phyloP scores from a whole-genome alignment of 1,140 invertebrate genomes.

The Phthorimaea operculella region DNA sequence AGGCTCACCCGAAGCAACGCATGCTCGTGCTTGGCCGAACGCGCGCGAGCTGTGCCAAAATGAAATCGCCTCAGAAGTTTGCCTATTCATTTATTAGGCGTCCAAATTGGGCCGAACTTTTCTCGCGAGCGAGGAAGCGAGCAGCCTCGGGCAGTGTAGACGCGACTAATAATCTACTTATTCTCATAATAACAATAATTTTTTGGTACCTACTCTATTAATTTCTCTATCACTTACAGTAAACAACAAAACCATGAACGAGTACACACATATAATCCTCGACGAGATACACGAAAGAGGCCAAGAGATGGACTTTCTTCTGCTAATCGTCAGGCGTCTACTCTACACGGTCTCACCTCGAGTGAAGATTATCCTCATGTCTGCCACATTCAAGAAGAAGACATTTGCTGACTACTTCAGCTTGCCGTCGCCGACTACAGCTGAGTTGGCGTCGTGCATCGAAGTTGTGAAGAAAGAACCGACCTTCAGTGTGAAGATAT shows the following conservation, averaged over 20 bases:
- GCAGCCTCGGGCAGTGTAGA: too few species aligned
- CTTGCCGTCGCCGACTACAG: conserved; percentile 40
- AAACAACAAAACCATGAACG: conserved; percentile 50
- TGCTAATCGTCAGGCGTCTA: conserved; percentile 86
- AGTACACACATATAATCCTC: conserved; percentile 93
- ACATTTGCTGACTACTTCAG: conserved; percentile 82
- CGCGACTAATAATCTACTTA: too few species aligned
- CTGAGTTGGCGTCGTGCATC: conserved; percentile 62
- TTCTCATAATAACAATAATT: too few species aligned
- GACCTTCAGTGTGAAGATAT: conserved; percentile 67
- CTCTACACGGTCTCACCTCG: conserved; percentile 76
- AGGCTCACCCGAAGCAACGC: too few species aligned
- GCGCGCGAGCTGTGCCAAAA: too few species aligned
- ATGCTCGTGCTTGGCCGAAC: too few species aligned
- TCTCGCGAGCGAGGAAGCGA: too few species aligned
- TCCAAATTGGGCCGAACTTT: too few species aligned
- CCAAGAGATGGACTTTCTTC: conserved; percentile 90
- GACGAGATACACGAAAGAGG: conserved; percentile 97
- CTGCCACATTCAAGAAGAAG: conserved; percentile 83
- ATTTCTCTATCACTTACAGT: conserved; percentile 30
- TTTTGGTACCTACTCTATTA: too few species aligned
- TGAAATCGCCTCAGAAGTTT: too few species aligned
- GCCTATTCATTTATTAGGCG: too few species aligned
- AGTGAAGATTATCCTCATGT: conserved; percentile 88
- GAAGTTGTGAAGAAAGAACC: conserved; percentile 72